These are phyloP conservation scores for Leptestheria dahalacensis DNA, from an alignment of 1,140 invertebrate genomes.

Conservation along the genomic window DNA sequence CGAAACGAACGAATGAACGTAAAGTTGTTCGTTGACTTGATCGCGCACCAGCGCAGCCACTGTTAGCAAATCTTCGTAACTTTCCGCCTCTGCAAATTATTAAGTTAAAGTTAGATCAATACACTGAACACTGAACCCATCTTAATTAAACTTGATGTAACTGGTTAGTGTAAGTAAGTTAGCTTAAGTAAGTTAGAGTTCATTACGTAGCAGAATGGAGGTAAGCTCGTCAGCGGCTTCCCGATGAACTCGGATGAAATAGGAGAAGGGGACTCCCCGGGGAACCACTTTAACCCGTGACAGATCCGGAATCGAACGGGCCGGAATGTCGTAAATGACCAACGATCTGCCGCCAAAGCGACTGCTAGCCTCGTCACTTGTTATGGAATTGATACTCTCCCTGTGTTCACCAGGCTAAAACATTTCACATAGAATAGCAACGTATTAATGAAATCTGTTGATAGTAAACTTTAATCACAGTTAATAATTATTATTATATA, in stretches of 20 bases:
- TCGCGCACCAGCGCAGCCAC: constrained; percentile 19
- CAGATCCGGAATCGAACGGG: not conserved
- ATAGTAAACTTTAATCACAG: too few species aligned
- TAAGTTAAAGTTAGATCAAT: not conserved
- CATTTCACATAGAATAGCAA: too few species aligned
- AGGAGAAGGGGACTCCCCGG: constrained; percentile 17
- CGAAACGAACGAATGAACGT: constrained; percentile 17
- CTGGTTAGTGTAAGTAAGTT: not conserved
- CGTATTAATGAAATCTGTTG: too few species aligned
- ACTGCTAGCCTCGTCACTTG: not conserved
- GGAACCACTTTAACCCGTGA: constrained; percentile 11
- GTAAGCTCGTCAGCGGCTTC: constrained; percentile 16
- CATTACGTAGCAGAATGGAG: constrained; percentile 17
- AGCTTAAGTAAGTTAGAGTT: constrained; percentile 2
- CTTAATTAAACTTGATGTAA: not conserved
- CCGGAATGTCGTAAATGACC: not conserved
- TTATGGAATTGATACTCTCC: not conserved
- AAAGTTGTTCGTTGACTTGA: constrained; percentile 19
- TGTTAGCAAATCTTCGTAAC: constrained; percentile 4
- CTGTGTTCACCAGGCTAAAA: too few species aligned
- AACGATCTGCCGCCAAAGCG: not conserved
- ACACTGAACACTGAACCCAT: not conserved
- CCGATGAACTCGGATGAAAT: constrained; percentile 20
- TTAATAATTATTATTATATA: too few species aligned
- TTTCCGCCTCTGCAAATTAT: not conserved